Evolutionary conservation across 2,888 invertebrate genomes (phyloP).

Genomic region (Epistrophella euchroma): DNA sequence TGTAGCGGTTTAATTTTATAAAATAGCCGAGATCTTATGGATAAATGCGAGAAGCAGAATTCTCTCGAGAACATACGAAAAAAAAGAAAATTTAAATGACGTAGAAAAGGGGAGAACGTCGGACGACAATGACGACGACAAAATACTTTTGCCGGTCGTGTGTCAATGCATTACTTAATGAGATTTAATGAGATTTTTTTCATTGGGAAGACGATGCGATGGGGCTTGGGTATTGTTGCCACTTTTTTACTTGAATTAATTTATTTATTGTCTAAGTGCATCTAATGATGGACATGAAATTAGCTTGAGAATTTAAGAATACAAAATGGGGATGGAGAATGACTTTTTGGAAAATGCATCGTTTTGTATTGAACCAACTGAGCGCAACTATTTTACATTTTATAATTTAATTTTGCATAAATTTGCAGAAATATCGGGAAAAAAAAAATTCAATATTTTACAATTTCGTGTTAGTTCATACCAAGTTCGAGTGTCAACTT

Average conservation of each 20-base stretch:
- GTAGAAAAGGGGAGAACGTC: conserved; percentile 21
- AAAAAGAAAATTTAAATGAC: conserved; percentile 40
- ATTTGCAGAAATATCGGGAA: too few species aligned
- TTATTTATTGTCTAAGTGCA: conserved; percentile 4
- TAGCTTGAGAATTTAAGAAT: not conserved
- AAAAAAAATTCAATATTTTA: too few species aligned
- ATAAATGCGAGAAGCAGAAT: conserved; percentile 45
- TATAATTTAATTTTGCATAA: too few species aligned
- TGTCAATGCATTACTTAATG: conserved; percentile 72
- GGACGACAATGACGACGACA: conserved; percentile 24
- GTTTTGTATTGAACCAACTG: too few species aligned
- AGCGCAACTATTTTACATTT: too few species aligned
- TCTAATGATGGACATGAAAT: conserved; percentile 3
- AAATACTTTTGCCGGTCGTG: conserved; percentile 59
- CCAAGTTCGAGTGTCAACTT: too few species aligned
- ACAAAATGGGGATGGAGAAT: not conserved
- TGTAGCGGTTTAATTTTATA: conserved; percentile 1
- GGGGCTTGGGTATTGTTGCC: conserved; percentile 26
- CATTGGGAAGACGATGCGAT: not conserved
- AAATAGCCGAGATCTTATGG: conserved; percentile 29
- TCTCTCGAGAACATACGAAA: conserved; percentile 47
- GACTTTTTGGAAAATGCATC: not conserved
- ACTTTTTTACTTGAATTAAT: conserved; percentile 23
- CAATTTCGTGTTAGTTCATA: too few species aligned
- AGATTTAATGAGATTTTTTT: conserved; percentile 52